Conservation (phyloP, 2,113 vertebrate species). For the Tricholaema leucomelas region DNA sequence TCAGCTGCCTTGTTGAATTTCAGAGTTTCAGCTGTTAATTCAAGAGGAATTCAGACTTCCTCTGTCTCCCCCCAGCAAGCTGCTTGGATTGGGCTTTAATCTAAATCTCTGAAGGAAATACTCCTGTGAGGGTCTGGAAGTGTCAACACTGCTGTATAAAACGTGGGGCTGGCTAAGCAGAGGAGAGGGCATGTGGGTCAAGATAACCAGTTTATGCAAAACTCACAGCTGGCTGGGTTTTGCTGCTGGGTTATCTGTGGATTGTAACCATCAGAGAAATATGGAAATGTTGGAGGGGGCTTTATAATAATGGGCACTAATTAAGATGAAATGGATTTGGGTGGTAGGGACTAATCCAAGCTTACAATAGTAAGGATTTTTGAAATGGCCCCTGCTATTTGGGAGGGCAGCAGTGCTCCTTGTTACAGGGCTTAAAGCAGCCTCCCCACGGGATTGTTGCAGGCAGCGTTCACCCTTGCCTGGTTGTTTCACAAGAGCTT, state of each 20-base stretch:
- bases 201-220: conserved; percentile 56
- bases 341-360: conserved; percentile 36
- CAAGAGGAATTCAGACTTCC: neutral
- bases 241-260: neutral
- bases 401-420: conserved; percentile 18
- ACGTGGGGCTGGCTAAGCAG: neutral
- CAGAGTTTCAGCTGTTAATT: neutral
- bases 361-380: conserved; percentile 11
- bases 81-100: conserved; percentile 7
- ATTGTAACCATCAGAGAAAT: neutral
- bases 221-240: conserved; percentile 25
- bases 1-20: neutral
- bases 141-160: neutral
- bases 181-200: conserved; percentile 1
- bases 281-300: neutral
- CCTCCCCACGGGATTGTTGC: rapidly evolving
- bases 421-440: neutral
- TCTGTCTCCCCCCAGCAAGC: neutral
- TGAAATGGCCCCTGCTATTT: neutral
- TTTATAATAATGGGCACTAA: neutral
- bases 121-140: neutral
- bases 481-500: neutral
- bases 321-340: conserved; percentile 35
- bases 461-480: neutral
- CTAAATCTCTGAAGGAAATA: neutral